Base-by-base conservation (phyloP, 2,113 vertebrate species). In the Tetraodon nigroviridis region DNA sequence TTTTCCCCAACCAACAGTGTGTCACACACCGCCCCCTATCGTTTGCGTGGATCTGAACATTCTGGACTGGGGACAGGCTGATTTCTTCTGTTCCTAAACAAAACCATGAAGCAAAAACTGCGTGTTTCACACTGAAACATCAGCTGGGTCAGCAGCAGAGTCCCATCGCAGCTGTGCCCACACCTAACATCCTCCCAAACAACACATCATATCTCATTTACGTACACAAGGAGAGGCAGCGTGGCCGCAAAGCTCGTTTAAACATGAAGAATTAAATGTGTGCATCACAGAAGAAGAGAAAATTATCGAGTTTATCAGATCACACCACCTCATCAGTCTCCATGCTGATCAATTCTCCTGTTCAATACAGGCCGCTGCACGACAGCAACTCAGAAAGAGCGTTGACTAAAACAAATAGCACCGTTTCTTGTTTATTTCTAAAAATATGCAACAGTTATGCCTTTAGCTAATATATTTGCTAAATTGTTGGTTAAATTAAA, bases 1-100 rank as follows among this genome's bases (percentile, higher is more conserved):
- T 52, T 0, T 63, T 46, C 64, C 67, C 69, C 73, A 69, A 44
- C 24, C 73, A 50, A 64, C 59, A 81, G 58, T 42, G 58, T 77
- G 87, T 86, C 59, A 71, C 71, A 79, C 80, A 89, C 84, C 71
- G 84, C 86, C 87, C 84, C 83, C 87, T 89, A 83, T 84, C 79
- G 87, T 82, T 80, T 58, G 82, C 81, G 79, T 49, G 70, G 18
- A 14, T 74, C 40, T 55, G 37, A 78, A 69, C 44, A 55, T 29
- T 17, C 14, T 59, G 47, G 21, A 58, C 42, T 58, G 20, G 51
- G 58, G 32, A 71, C 58, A 68, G 7, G 12, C 16, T 8, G 13
- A 21, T 14, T 50, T 14, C 19, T 22, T 6, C 14, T 51, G 3
- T 20, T 49, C 18, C 18, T 20, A 51, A 13, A 13, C 12, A 10